Evolutionary conservation across 2,797 vertebrate species (phyloP).

Genomic region (Coluber constrictor): DNA sequence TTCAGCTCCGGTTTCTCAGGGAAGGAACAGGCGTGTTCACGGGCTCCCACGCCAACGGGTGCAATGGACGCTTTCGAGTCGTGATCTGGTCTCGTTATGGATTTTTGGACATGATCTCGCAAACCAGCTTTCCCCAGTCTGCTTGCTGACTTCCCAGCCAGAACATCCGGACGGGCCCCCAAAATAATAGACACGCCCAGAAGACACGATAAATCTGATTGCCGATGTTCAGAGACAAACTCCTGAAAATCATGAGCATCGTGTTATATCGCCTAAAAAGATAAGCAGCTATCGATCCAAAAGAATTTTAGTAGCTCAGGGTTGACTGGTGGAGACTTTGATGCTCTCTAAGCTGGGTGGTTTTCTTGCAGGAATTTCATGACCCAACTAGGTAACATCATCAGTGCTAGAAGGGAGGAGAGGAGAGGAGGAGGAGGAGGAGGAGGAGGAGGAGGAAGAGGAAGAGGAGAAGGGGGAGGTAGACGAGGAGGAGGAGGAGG

Average conservation of each 20-base stretch:
- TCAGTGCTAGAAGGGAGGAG: too few species aligned
- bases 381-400: too few species aligned
- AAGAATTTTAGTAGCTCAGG: too few species aligned
- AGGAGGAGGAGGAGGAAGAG: too few species aligned
- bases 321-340: too few species aligned
- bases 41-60: not conserved
- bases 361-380: too few species aligned
- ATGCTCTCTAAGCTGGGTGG: too few species aligned
- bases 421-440: too few species aligned
- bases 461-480: too few species aligned
- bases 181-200: too few species aligned
- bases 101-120: not conserved
- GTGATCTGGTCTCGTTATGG: not conserved
- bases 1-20: not conserved
- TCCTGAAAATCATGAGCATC: not conserved
- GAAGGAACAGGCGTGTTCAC: not conserved
- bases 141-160: not conserved
- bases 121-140: not conserved
- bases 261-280: not conserved
- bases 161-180: not conserved
- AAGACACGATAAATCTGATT: not conserved
- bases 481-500: too few species aligned
- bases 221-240: not conserved
- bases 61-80: not conserved
- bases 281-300: not conserved